Conservation (phyloP, 2,113 vertebrate genomes). For the Psammodynastes pulverulentus region DNA sequence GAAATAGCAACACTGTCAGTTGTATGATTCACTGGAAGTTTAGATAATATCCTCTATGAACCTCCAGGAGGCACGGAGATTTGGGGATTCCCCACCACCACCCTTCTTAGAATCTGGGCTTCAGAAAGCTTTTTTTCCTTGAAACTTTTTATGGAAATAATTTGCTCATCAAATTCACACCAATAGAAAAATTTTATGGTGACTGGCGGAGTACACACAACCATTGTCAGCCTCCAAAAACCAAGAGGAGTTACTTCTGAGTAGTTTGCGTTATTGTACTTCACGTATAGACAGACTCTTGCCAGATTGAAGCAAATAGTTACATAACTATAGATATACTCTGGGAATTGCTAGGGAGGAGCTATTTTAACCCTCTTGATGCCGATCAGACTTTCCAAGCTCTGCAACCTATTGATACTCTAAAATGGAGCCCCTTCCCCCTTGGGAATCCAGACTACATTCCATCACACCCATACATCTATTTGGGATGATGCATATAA, state of each 20-base stretch:
- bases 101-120: slow-evolving; percentile 46
- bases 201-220: neutral
- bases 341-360: neutral
- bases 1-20: slow-evolving; percentile 80
- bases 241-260: neutral
- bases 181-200: neutral
- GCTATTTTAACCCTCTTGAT: neutral
- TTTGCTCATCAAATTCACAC: slow-evolving; percentile 29
- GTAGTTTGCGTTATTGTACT: neutral
- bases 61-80: slow-evolving; percentile 50
- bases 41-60: slow-evolving; percentile 73
- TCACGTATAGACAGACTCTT: neutral
- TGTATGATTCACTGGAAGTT: slow-evolving; percentile 74
- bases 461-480: neutral
- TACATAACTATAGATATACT: neutral
- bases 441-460: neutral
- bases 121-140: slow-evolving; percentile 13
- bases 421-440: neutral
- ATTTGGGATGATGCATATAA: neutral
- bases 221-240: neutral
- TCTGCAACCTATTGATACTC: neutral
- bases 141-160: slow-evolving; percentile 12
- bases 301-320: neutral
- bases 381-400: neutral
- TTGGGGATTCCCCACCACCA: slow-evolving; percentile 18